Evolutionary conservation across 2,797 vertebrate genomes (phyloP), one percentile per base, ranked within the genome.

Genomic region (Macroramphosus scolopax): DNA sequence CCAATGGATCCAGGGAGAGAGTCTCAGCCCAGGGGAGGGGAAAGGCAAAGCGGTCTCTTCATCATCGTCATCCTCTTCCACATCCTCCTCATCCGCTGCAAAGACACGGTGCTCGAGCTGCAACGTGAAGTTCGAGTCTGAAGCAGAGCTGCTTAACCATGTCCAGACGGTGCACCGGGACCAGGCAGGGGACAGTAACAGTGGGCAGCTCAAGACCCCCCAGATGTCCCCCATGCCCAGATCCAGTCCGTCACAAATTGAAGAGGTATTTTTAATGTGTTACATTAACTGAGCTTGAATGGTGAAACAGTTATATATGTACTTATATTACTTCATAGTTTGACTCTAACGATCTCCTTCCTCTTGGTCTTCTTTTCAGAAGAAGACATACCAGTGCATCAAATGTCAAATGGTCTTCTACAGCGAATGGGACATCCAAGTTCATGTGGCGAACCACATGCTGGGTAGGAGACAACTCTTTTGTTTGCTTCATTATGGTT

Each of bases 351-450:
- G 26, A 5, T 14, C 15, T 2, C 8, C 11, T 52, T 62, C 15
- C 0, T 61, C 11, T 51, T 47, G 9, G 1, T 43, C 59, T 55
- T 74, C 81, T 63, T 88, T 83, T 82, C 89, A 98, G 97, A 99
- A 99, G 91, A 99, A 98, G 92, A 99, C 96, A 29, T 99, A 99
- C 87, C 97, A 99, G 83, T 99, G 97, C 91, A 99, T 99, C 91
- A 99, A 99, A 90, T 99, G 97, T 91, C 97, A 99, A 92, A 98
- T 98, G 97, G 95, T 98, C 73, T 99, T 99, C 92, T 96, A 99
- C 92, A 98, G 95, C 66, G 96, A 99, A 87, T 98, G 97, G 96
- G 97, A 99, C 90, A 99, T 99, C 84, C 97, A 99, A 80, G 96
- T 99, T 81, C 97, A 99, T 65, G 97, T 99, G 86, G 97, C 97